A percentile compares a stretch with the other conserved stretches of the same genome.
Evolutionary conservation across 2,888 invertebrate species (phyloP).

Genomic region (Cataglyphis livida): DNA sequence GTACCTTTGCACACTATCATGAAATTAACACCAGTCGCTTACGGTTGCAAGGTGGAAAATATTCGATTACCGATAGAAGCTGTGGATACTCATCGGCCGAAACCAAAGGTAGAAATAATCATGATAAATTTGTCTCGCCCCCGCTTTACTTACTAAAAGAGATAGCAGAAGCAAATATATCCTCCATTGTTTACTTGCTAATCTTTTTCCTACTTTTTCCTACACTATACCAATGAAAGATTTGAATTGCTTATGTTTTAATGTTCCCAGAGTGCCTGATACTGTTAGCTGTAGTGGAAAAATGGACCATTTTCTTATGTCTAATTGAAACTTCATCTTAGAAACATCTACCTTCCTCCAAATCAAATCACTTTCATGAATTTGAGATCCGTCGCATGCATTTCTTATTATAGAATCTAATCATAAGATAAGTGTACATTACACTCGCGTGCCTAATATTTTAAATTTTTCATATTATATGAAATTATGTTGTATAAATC

Average conservation of each 20-base stretch:
- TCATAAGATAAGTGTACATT: background rate
- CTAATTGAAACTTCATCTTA: conserved; percentile 57
- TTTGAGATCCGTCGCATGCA: conserved; percentile 63
- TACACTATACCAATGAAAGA: conserved; percentile 72
- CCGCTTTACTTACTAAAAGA: conserved; percentile 46
- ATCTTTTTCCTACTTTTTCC: conserved; percentile 64
- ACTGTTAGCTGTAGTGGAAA: conserved; percentile 57
- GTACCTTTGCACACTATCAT: conserved; percentile 98
- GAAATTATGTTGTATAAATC: background rate
- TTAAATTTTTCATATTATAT: conserved; percentile 31
- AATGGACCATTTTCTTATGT: conserved; percentile 59
- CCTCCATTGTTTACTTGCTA: conserved; percentile 38
- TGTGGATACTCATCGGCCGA: conserved; percentile 98
- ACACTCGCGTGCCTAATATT: background rate
- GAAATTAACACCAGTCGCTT: conserved; percentile 98
- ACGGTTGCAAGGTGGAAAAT: conserved; percentile 98
- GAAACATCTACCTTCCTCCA: conserved; percentile 43
- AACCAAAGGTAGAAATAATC: conserved; percentile 90
- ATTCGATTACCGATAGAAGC: conserved; percentile 96
- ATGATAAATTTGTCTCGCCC: conserved; percentile 67
- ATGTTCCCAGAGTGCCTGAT: conserved; percentile 71
- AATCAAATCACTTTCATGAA: conserved; percentile 51
- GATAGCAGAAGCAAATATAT: conserved; percentile 33
- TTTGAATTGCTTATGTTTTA: conserved; percentile 72
- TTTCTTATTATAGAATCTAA: conserved; percentile 35